Percentiles rank a stretch among this genome's conserved stretches.
Conservation (phyloP, 2,888 invertebrate species). For the Unio pictorum region DNA sequence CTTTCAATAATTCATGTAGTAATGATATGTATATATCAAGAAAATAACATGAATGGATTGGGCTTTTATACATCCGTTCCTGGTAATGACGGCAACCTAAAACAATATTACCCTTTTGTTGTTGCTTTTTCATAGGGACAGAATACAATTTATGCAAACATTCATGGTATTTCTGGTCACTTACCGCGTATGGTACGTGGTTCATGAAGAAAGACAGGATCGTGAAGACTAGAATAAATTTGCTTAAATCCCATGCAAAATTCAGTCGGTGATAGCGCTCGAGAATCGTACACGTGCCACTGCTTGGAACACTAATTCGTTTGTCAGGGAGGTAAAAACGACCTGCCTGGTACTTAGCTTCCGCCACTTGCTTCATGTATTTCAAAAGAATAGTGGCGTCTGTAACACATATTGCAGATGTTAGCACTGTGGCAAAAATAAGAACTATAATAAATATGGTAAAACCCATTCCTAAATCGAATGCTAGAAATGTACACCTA, state of each 20-base stretch:
- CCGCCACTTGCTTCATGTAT: conserved; percentile 47
- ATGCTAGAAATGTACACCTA: conserved; percentile 47
- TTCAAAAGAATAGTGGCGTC: conserved; percentile 48
- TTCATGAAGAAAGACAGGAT: conserved; percentile 36
- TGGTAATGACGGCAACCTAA: no score
- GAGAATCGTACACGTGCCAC: conserved; percentile 37
- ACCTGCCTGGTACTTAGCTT: conserved; percentile 52
- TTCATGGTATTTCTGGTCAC: conserved; percentile 10
- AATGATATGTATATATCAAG: no score
- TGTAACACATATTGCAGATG: conserved; percentile 39
- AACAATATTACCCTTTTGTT: no score
- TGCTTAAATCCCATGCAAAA: conserved; percentile 56
- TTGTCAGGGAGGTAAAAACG: conserved; percentile 46
- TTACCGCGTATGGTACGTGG: conserved; percentile 54
- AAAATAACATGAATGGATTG: no score
- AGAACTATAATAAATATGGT: conserved; percentile 43
- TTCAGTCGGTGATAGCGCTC: conserved; percentile 51
- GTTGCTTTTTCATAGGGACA: no score
- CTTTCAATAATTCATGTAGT: no score
- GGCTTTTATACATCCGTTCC: no score
- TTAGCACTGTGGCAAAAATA: conserved; percentile 35
- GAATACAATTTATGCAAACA: no score
- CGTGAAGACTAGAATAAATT: conserved; percentile 42
- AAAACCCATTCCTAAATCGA: conserved; percentile 46
- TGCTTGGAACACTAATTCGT: conserved; percentile 27